These are phyloP conservation scores for Aelia acuminata DNA, from an alignment of 2,888 invertebrate species.

Conservation along the genomic window DNA sequence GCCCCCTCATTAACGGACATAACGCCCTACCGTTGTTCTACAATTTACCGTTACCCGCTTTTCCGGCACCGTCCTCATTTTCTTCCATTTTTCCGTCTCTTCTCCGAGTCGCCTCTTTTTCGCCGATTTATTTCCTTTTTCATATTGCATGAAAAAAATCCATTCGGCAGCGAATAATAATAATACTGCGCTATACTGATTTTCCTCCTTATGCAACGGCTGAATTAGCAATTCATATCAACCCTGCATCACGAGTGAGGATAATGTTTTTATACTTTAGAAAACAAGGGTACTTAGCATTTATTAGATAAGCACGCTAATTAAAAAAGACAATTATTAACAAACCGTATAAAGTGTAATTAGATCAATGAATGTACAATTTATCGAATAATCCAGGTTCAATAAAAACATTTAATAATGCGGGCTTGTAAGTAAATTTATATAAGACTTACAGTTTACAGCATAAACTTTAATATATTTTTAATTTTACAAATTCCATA, in stretches of 20 bases:
- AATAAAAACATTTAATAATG: too few species aligned
- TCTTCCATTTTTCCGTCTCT: conserved; percentile 19
- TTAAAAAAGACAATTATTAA: not conserved
- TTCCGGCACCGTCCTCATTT: conserved; percentile 25
- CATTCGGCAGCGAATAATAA: not conserved
- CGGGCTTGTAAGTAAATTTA: too few species aligned
- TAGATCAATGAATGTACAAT: not conserved
- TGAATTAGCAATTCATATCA: conserved; percentile 8
- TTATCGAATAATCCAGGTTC: too few species aligned
- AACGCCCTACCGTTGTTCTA: conserved; percentile 29
- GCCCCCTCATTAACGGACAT: conserved; percentile 32
- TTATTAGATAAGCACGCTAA: not conserved
- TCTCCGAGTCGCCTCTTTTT: not conserved
- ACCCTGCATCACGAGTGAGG: not conserved
- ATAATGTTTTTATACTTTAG: not conserved
- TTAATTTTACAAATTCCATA: too few species aligned
- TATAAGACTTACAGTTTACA: too few species aligned
- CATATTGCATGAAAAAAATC: not conserved
- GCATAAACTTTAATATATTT: too few species aligned
- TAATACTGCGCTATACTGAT: not conserved
- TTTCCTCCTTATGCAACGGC: not conserved
- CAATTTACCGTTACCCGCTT: not conserved
- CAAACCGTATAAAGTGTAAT: not conserved
- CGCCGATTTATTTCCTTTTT: conserved; percentile 2
- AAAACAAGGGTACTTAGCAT: not conserved